phyloP scores from a whole-genome alignment of 2,888 invertebrate species.

The Ectropis crepuscularia region DNA sequence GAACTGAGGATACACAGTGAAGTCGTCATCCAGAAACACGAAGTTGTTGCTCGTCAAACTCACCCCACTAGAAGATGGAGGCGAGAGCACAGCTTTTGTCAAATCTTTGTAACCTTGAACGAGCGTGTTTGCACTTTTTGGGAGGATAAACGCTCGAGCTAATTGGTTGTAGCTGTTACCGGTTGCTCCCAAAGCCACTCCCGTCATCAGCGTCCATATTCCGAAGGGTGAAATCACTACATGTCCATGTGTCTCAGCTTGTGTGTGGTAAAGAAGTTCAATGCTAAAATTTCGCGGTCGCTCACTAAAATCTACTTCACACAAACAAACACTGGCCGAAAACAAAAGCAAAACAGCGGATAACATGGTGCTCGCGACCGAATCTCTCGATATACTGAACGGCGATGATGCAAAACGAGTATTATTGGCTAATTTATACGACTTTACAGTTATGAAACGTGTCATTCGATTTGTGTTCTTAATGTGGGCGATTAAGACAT shows the following conservation, averaged over 20 bases:
- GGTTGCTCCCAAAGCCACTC: slow-evolving; percentile 70
- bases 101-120: slow-evolving; percentile 65
- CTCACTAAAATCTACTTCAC: slow-evolving; percentile 68
- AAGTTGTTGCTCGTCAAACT: slow-evolving; percentile 70
- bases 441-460: slow-evolving; percentile 36
- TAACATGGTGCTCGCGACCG: slow-evolving; percentile 63
- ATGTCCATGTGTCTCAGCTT: slow-evolving; percentile 67
- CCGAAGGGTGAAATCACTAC: slow-evolving; percentile 79
- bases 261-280: slow-evolving; percentile 72
- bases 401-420: slow-evolving; percentile 60
- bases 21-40: slow-evolving; percentile 71
- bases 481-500: slow-evolving; percentile 24
- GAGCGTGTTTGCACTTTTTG: slow-evolving; percentile 54
- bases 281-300: slow-evolving; percentile 75
- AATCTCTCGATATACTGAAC: slow-evolving; percentile 61
- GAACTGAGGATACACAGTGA: slow-evolving; percentile 61
- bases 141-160: slow-evolving; percentile 66
- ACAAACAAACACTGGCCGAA: slow-evolving; percentile 59
- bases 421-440: slow-evolving; percentile 59
- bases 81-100: slow-evolving; percentile 60
- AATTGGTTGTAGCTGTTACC: slow-evolving; percentile 68
- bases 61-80: slow-evolving; percentile 62
- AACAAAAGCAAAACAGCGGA: slow-evolving; percentile 54
- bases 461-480: slow-evolving; percentile 32
- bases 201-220: slow-evolving; percentile 80